Evolutionary conservation across 2,113 vertebrate genomes (phyloP), one percentile per base, ranked within the genome.

Genomic region (Delphinapterus leucas): DNA sequence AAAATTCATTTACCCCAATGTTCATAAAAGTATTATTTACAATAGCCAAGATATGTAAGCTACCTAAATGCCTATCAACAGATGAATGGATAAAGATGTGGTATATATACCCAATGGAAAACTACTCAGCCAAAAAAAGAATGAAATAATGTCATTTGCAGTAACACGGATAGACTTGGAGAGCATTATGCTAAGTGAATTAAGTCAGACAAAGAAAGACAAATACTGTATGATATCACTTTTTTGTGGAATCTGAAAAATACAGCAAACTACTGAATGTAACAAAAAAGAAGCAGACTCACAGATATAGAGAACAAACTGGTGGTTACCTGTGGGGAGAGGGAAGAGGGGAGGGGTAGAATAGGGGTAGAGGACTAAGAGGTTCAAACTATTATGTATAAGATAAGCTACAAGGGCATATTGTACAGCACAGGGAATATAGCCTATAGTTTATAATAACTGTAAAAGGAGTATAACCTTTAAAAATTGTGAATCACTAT

Each of bases 331-430:
- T 58, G 33, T 36, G 33, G 21, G 8, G 12, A 58, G 21, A 36
- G 12, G 33, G 21, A 58, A 80, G n/a, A 2, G 55, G n/a, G 12
- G 1, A 0, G 2, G 21, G 33, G 20, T 21, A 36, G 3, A 15
- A 26, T 7, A 36, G n/a, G 6, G 8, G 2, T 36, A 36, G 13
- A 12, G 21, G 55, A 80, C 33, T 80, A 26, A 36, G 53, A 80
- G 33, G 8, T 80, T 58, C 33, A n/a, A 80, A 36, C 6, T 58
- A 80, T 58, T 58, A 15, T 0, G 3, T 55, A 9, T 58, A 58
- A 58, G 55, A 80, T 14, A 80, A 80, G 7, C 49, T 25, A 36
- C 7, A 25, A 79, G 49, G 53, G 15, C 26, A 58, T 36, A 80
- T 80, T 55, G 20, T 55, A 55, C 49, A 79, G 49, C 31, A 53